Percentiles rank a stretch among this genome's conserved stretches.
Conservation (phyloP, 2,113 vertebrate genomes). For the Candoia aspera region DNA sequence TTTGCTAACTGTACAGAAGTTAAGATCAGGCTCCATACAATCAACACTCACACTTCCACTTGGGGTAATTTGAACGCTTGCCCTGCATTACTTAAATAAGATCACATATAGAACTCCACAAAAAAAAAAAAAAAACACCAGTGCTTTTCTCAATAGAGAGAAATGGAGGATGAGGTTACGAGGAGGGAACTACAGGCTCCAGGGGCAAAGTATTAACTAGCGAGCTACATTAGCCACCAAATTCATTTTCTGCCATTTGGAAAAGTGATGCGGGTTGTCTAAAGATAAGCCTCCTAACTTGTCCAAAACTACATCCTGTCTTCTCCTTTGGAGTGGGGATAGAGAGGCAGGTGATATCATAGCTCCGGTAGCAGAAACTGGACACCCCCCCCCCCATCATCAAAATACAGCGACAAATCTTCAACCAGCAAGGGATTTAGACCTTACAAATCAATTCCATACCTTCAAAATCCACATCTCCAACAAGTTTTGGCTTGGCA, state of each 20-base stretch:
- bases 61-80: rapidly evolving
- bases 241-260: not conserved
- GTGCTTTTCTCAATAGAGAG: not conserved
- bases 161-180: not conserved
- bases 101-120: not conserved
- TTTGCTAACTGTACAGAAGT: rapidly evolving
- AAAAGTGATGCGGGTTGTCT: not conserved
- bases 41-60: not conserved
- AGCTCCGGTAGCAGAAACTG: not conserved
- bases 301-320: not conserved
- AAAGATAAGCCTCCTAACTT: not conserved
- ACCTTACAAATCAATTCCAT: not conserved
- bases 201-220: not conserved
- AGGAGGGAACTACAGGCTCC: not conserved
- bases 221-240: not conserved
- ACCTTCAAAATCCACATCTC: conserved; percentile 99
- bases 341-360: not conserved
- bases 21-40: not conserved
- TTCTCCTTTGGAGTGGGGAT: not conserved
- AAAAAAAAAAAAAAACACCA: too few relatives aligned
- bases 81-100: not conserved
- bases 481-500: conserved; percentile 85
- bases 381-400: too few relatives aligned
- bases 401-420: not conserved
- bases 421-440: rapidly evolving